Conservation (phyloP, 2,113 vertebrate species). For the Nesoenas mayeri region DNA sequence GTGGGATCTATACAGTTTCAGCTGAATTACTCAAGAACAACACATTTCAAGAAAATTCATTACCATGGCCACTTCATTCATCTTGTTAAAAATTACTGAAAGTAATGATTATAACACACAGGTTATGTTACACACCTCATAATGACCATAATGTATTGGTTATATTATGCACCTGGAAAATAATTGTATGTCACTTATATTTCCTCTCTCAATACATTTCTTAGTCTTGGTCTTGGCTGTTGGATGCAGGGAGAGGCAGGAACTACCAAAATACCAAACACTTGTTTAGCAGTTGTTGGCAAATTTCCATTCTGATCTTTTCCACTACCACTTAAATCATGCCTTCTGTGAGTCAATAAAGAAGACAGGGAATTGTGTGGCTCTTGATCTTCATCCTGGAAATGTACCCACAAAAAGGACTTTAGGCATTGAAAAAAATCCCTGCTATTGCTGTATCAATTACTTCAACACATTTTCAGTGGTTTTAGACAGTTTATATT, state of each 20-base stretch:
- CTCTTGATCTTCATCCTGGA: background rate
- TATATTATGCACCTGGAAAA: background rate
- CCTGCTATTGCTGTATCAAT: background rate
- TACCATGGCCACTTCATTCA: background rate
- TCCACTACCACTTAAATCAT: background rate
- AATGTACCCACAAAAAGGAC: background rate
- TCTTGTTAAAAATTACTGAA: background rate
- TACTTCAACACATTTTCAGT: background rate
- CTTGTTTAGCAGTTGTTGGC: background rate
- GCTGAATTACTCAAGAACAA: rapidly evolving
- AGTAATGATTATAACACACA: background rate
- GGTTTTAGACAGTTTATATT: background rate
- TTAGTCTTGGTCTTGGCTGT: background rate
- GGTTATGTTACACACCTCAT: background rate
- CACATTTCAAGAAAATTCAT: background rate
- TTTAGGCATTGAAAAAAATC: background rate
- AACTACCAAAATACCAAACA: background rate
- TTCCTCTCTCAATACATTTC: background rate
- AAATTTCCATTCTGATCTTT: background rate
- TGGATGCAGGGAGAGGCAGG: background rate
- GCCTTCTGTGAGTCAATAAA: background rate
- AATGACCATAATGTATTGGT: background rate
- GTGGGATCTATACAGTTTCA: background rate
- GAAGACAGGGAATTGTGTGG: background rate
- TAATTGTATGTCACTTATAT: background rate